These are phyloP conservation scores for Cossypha dichroa DNA, from an alignment of 2,797 vertebrate genomes.

Conservation along the genomic window DNA sequence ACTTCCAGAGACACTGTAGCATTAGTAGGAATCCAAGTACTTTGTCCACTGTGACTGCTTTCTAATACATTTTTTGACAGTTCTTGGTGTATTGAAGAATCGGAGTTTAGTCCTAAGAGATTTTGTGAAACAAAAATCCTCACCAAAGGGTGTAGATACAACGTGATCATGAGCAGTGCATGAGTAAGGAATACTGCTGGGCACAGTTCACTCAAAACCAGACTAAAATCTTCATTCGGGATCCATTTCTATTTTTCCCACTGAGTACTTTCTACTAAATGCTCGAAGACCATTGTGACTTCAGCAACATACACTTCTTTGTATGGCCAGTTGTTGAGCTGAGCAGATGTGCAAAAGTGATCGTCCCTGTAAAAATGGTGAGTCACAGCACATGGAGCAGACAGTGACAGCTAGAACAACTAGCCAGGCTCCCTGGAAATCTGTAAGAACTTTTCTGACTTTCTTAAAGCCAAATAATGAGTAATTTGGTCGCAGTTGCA, in stretches of 20 bases:
- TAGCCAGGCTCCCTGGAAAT: neutral
- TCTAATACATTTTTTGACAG: neutral
- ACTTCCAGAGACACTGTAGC: neutral
- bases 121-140: neutral
- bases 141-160: neutral
- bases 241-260: neutral
- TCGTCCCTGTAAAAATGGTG: rapidly evolving
- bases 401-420: neutral
- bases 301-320: neutral
- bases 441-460: neutral
- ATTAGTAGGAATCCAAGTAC: neutral
- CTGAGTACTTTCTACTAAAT: neutral
- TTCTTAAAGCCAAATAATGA: neutral
- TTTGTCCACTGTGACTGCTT: neutral
- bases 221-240: neutral
- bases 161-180: neutral
- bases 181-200: neutral
- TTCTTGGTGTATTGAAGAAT: neutral
- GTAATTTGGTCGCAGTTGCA: neutral
- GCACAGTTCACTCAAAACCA: neutral
- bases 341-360: neutral
- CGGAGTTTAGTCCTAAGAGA: neutral
- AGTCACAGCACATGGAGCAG: neutral
- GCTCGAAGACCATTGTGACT: neutral
- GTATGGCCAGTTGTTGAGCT: neutral